Percentiles rank a stretch among this genome's conserved stretches.
phyloP scores from a whole-genome alignment of 2,113 vertebrate genomes.

The Varanus komodoensis region DNA sequence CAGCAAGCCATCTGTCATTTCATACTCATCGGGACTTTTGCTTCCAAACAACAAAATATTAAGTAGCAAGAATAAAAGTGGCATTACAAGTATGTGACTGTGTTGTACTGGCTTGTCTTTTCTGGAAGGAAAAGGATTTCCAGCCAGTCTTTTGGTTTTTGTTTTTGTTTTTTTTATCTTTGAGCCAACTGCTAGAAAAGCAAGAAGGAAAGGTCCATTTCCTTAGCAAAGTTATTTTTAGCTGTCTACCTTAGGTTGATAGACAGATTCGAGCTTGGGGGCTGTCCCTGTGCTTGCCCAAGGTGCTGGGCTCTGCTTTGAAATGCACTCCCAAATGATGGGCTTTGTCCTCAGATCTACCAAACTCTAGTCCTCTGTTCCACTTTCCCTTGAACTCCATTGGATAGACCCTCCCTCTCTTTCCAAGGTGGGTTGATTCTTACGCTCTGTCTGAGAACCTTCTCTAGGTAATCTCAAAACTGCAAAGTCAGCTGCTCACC shows the following conservation, averaged over 20 bases:
- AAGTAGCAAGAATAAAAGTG: conserved; percentile 34
- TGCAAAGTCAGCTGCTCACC: too few relatives aligned
- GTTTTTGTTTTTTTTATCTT: background rate
- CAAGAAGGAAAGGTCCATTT: background rate
- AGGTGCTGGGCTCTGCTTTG: too few relatives aligned
- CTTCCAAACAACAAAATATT: conserved; percentile 44
- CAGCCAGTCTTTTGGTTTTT: background rate
- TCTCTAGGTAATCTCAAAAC: too few relatives aligned
- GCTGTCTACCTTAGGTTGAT: background rate
- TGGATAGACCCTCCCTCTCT: too few relatives aligned
- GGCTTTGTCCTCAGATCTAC: background rate
- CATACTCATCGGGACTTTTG: conserved; percentile 46
- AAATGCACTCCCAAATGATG: background rate
- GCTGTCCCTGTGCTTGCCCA: background rate
- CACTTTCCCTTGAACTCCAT: background rate
- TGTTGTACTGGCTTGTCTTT: conserved; percentile 24
- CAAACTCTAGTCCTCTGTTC: background rate
- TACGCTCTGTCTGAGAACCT: too few relatives aligned
- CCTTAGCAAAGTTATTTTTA: background rate
- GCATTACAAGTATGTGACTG: conserved; percentile 17
- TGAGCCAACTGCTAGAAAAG: background rate
- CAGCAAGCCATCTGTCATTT: conserved; percentile 40
- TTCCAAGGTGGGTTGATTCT: too few relatives aligned
- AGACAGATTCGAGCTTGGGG: background rate
- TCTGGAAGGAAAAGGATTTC: background rate